These are phyloP conservation scores for Menura novaehollandiae DNA, from an alignment of 2,113 vertebrate species.

Conservation along the genomic window DNA sequence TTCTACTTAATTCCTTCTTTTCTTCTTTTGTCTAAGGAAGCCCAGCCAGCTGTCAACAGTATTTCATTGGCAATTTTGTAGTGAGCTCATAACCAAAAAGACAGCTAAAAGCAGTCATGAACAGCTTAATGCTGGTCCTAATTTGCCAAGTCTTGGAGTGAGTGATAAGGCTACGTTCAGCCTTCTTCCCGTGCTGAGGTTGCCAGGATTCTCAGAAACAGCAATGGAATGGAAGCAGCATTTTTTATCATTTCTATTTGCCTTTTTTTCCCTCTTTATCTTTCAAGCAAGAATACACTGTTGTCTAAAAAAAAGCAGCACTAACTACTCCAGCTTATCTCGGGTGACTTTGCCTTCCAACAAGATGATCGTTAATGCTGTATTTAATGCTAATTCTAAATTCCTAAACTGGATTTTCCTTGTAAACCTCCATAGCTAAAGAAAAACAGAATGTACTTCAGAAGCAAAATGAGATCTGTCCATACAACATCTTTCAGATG, in stretches of 20 bases:
- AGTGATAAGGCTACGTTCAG: constrained; percentile 16
- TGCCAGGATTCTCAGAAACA: neutral
- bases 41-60: neutral
- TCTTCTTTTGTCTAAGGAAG: neutral
- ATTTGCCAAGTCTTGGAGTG: constrained; percentile 38
- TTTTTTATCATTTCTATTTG: neutral
- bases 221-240: neutral
- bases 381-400: constrained; percentile 1
- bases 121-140: constrained; percentile 25
- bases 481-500: neutral
- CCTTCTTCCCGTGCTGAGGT: neutral
- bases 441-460: neutral
- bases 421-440: neutral
- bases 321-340: neutral
- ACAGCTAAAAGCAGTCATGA: constrained; percentile 25
- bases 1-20: neutral
- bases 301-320: neutral
- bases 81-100: constrained; percentile 5
- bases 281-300: neutral
- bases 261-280: neutral
- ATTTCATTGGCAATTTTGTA: neutral
- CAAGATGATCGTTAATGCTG: neutral
- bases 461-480: neutral
- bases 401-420: neutral
- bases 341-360: neutral